phyloP scores from a whole-genome alignment of 35 echinoderm and acorn worm species.

The Apostichopus californicus region DNA sequence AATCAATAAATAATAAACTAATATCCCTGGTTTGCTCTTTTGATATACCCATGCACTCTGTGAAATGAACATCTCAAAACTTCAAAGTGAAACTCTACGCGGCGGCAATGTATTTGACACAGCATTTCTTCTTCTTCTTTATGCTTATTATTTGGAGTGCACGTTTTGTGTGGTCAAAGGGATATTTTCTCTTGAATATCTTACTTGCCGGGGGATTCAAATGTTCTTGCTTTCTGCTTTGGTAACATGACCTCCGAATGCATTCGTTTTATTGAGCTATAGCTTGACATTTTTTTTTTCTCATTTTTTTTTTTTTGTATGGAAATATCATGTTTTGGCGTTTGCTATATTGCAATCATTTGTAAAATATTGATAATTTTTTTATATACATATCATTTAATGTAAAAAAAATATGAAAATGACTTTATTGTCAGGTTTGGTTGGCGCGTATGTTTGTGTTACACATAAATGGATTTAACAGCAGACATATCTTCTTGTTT shows the following conservation, averaged over 20 bases:
- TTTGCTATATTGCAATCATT: background rate
- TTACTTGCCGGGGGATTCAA: background rate
- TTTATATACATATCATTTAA: background rate
- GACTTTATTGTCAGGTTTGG: background rate
- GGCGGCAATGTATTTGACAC: too few relatives aligned
- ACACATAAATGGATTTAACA: background rate
- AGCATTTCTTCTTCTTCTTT: too few relatives aligned
- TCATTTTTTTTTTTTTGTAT: background rate
- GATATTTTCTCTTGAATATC: too few relatives aligned
- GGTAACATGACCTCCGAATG: too few relatives aligned
- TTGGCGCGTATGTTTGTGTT: background rate
- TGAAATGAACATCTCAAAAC: too few relatives aligned
- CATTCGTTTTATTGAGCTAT: too few relatives aligned
- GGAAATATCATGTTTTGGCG: background rate
- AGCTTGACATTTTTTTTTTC: too few relatives aligned
- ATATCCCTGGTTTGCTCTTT: constrained; percentile 51
- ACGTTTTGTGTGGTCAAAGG: too few relatives aligned
- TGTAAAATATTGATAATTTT: background rate
- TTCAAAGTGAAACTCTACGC: too few relatives aligned
- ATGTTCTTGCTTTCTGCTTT: background rate
- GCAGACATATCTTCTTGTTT: too few relatives aligned
- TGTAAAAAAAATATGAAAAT: background rate
- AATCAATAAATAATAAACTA: too few relatives aligned
- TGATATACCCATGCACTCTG: constrained; percentile 44
- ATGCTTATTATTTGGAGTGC: too few relatives aligned